Evolutionary conservation across 2,797 vertebrate genomes (phyloP).

Genomic region (Saxicola maurus): DNA sequence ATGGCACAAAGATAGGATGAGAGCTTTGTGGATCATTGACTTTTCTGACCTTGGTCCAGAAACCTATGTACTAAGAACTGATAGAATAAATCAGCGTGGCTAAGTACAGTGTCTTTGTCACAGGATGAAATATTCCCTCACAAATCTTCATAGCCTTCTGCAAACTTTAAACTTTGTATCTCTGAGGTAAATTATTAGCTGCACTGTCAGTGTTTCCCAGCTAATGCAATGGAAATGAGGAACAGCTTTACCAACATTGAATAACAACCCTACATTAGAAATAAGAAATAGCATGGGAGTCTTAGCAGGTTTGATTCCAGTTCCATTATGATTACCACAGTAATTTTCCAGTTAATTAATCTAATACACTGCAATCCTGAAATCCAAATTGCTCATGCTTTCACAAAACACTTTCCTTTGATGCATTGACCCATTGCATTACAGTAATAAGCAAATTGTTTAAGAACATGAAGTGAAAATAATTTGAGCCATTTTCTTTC

Average conservation of each 20-base stretch:
- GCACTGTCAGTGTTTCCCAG: not conserved
- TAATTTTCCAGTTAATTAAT: constrained; percentile 33
- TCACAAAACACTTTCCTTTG: constrained; percentile 1
- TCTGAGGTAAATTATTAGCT: constrained; percentile 21
- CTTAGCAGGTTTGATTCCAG: not conserved
- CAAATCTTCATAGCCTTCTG: constrained; percentile 5
- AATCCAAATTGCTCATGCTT: not conserved
- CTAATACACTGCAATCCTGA: not conserved
- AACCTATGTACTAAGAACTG: not conserved
- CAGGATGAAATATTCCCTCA: not conserved
- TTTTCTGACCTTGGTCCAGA: not conserved
- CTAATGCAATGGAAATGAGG: not conserved
- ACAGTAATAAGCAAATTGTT: not conserved
- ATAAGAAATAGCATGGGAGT: not conserved
- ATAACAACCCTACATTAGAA: not conserved
- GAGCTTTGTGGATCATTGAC: not conserved
- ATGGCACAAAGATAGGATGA: not conserved
- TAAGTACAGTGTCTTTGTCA: not conserved
- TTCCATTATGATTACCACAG: not conserved
- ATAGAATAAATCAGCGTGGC: not conserved
- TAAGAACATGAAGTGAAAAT: not conserved
- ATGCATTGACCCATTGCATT: not conserved
- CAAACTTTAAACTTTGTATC: constrained; percentile 9
- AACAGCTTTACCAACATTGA: not conserved
- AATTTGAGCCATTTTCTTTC: not conserved